Base-by-base conservation (phyloP, 2,888 invertebrate genomes). In the Apamea epomidion region DNA sequence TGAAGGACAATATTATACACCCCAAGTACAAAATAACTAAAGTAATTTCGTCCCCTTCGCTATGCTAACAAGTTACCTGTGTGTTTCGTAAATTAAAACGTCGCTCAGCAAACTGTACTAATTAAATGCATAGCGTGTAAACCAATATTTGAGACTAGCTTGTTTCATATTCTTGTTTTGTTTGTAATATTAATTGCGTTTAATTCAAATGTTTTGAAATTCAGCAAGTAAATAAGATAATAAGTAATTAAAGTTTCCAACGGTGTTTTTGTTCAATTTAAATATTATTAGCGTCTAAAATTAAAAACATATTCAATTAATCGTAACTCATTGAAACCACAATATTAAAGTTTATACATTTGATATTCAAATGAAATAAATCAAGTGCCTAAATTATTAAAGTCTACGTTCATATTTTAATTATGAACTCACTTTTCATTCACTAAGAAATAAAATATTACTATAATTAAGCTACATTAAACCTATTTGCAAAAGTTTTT, bases 101-200 rank as follows among this genome's bases (percentile, higher is more conserved):
- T 69, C 32, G 62, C 73, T 82, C 60, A 25, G 62, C 62, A 86
- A 82, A 75, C 74, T 78, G 45, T 78, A 54, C 14, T 83, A 86
- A 86, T 82, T 86, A 82, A 75, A 64, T 86, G 74, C 77, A 78
- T 71, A 71, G 71, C 74, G 71, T 71, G 64, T 68, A 16, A 84
- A 82, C 58, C 51, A 77, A 82, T 67, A 82, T 86, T 82, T 71
- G 42, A 62, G 42, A 58, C 7, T 18, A 71, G 58, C n/a, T 64
- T 70, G 64, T 71, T 67, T 76, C 42, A 85, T 42, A 42, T 76
- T 76, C 68, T 72, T 64, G 60, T 69, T n/a, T 37, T 48, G 48
- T 32, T 29, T 60, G 16, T 21, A 65, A 65, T 65, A 32, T 73
- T n/a, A 76, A 75, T 64, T 85, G 16, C 68, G 37, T 82, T 82